phyloP scores from a whole-genome alignment of 2,797 vertebrate genomes.

The Cossypha heuglini region DNA sequence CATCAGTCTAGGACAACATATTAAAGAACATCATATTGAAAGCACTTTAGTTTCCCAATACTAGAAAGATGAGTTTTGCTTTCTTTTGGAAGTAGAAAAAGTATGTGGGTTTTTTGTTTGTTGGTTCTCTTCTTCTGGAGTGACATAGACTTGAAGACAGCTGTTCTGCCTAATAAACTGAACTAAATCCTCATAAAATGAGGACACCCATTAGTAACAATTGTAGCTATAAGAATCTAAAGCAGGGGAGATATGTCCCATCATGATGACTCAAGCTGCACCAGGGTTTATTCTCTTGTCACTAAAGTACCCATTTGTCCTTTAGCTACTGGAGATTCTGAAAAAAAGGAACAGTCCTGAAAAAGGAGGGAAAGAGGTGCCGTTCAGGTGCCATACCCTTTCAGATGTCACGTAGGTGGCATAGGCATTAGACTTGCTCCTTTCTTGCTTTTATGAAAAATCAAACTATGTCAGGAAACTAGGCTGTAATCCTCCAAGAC shows the following conservation, averaged over 20 bases:
- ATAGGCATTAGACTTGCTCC: background rate
- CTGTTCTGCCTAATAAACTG: background rate
- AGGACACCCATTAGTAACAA: background rate
- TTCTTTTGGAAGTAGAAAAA: background rate
- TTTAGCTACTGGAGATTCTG: background rate
- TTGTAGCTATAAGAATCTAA: constrained; percentile 19
- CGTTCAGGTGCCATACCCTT: background rate
- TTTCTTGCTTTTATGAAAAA: background rate
- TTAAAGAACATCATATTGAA: background rate
- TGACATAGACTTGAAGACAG: background rate
- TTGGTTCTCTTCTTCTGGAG: background rate
- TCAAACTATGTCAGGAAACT: background rate
- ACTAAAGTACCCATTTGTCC: background rate
- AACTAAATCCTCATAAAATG: background rate
- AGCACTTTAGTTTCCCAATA: background rate
- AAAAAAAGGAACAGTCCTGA: background rate
- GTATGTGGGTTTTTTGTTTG: background rate
- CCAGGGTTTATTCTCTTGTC: background rate
- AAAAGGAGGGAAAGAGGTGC: background rate
- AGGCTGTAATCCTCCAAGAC: background rate
- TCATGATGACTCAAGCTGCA: background rate
- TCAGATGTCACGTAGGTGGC: fast-evolving
- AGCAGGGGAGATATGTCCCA: background rate
- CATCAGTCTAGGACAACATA: background rate
- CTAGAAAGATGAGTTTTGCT: background rate